phyloP scores from a whole-genome alignment of 2,113 vertebrate genomes.

The Chascanopsetta lugubris region DNA sequence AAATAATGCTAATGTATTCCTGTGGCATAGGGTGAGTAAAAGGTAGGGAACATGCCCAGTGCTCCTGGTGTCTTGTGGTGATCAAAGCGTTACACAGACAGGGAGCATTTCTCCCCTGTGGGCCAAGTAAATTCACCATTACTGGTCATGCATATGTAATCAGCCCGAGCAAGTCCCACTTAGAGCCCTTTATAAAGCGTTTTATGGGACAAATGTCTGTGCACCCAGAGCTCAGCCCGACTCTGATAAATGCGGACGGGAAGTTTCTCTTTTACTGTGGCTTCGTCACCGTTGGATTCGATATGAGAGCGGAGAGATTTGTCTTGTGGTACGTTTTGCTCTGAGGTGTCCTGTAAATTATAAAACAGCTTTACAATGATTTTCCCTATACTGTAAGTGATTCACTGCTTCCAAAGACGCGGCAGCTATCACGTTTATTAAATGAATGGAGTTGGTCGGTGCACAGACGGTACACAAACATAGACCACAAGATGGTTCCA shows the following conservation, averaged over 20 bases:
- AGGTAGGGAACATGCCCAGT: slow-evolving; percentile 53
- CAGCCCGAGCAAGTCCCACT: slow-evolving; percentile 37
- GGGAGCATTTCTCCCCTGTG: slow-evolving; percentile 51
- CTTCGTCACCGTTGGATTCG: slow-evolving; percentile 7
- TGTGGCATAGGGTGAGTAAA: slow-evolving; percentile 49
- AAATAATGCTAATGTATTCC: slow-evolving; percentile 61
- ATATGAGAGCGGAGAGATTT: slow-evolving; percentile 14
- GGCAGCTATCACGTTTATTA: neutral
- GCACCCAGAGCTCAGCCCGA: slow-evolving; percentile 14
- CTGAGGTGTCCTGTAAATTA: slow-evolving; percentile 3
- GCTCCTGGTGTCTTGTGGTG: slow-evolving; percentile 62
- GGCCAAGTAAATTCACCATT: slow-evolving; percentile 62
- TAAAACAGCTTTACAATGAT: slow-evolving; percentile 5
- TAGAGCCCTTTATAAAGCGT: slow-evolving; percentile 57
- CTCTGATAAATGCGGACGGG: slow-evolving; percentile 28
- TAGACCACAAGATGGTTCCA: too few relatives aligned
- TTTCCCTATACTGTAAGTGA: slow-evolving; percentile 2
- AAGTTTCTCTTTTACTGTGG: slow-evolving; percentile 25
- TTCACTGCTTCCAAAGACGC: slow-evolving; percentile 6
- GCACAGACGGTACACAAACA: neutral
- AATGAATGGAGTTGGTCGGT: neutral
- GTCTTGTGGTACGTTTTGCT: slow-evolving; percentile 10
- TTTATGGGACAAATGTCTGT: slow-evolving; percentile 55
- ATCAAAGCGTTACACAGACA: slow-evolving; percentile 67
- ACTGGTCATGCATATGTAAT: slow-evolving; percentile 63